phyloP scores from a whole-genome alignment of 2,113 vertebrate species.

The Vombatus ursinus region DNA sequence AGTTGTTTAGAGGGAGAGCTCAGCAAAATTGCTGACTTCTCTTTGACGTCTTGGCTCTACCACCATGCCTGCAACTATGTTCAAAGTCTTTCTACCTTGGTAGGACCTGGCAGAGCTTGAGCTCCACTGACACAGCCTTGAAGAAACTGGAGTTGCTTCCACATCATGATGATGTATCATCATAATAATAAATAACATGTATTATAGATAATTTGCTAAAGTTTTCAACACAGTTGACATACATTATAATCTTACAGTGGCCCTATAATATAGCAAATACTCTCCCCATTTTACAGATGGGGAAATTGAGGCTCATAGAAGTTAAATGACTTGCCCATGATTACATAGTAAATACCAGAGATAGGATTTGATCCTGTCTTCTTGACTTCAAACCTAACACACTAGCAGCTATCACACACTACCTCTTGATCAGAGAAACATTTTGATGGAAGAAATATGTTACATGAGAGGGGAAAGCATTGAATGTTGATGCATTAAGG shows the following conservation, averaged over 20 bases:
- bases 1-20: background rate
- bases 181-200: background rate
- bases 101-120: background rate
- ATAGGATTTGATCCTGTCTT: no score
- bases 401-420: background rate
- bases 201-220: background rate
- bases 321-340: background rate
- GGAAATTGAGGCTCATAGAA: background rate
- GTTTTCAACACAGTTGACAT: background rate
- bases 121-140: background rate
- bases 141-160: background rate
- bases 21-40: background rate
- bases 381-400: no score
- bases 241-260: background rate
- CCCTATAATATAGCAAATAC: no score
- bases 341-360: no score
- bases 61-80: background rate
- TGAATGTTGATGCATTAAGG: background rate
- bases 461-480: background rate
- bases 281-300: background rate
- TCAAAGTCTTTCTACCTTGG: background rate
- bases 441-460: background rate
- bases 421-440: background rate
- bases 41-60: background rate
- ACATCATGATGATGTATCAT: background rate